Base-by-base conservation (phyloP, 2,797 vertebrate genomes). In the Rhinophrynus dorsalis region DNA sequence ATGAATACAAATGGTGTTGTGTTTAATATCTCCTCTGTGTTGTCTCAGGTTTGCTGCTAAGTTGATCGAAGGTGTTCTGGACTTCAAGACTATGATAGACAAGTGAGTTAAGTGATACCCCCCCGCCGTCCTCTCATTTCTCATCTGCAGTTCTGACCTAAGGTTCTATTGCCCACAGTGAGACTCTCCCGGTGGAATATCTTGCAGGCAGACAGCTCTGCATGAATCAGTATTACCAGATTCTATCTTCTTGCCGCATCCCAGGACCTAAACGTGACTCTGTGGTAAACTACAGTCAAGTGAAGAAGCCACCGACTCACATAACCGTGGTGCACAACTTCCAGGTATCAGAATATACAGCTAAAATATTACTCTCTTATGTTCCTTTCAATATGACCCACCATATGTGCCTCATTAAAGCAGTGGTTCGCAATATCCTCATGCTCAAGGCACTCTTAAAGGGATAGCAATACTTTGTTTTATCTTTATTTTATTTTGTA, bases 171-270 rank as follows among this genome's bases (percentile, higher is more conserved):
- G 32, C 17, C 74, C 47, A 1, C 79, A 99, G 97, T 42, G 86
- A 97, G 67, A 94, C 91, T 3, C 82, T 99, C 23, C 95, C 97
- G 0, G 81, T 96, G 47, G 95, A 99, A 79, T 90, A 92, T 80
- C 78, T 98, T 74, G 91, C 92, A 15, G 94, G 92, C 20, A 94
- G 93, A 79, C 94, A 94, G 0, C 90, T 99, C 44, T 99, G 97
- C 72, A 99, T 99, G 97, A 93, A 97, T 83, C 97, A 99, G 89
- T 99, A 99, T 82, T 96, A 97, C 82, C 93, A 95, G 81, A 92
- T 99, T 79, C 87, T 99, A 68, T 96, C 95, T 0, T 98, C 95
- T 55, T 99, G 97, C 74, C 96, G 96, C 1, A 85, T 99, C 66
- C 97, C 97, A 0, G 96, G 95, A 42, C 89, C 91, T 74, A 98